phyloP scores from a whole-genome alignment of 1,140 invertebrate species.

The Leptinotarsa defecta region DNA sequence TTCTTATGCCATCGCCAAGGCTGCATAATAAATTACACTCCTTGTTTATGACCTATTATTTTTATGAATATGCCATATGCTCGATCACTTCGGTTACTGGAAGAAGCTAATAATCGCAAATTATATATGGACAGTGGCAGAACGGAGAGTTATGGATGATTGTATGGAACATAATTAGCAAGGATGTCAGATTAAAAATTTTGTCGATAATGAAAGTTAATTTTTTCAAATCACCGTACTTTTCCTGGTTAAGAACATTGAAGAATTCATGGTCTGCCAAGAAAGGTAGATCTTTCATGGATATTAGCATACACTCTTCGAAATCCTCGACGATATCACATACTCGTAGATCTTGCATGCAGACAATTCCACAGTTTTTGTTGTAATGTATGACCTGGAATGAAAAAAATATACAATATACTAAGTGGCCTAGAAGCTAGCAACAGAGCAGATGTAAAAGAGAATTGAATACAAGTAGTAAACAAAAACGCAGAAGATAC shows the following conservation, averaged over 20 bases:
- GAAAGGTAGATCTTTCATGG: too few relatives aligned
- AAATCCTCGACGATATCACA: too few relatives aligned
- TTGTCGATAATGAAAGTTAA: neutral
- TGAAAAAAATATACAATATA: too few relatives aligned
- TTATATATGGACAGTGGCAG: neutral
- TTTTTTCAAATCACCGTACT: neutral
- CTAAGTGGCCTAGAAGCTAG: too few relatives aligned
- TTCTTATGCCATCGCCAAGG: neutral
- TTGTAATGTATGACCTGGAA: too few relatives aligned
- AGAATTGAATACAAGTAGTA: too few relatives aligned
- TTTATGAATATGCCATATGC: neutral
- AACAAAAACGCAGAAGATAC: too few relatives aligned
- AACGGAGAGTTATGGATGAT: neutral
- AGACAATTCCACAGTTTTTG: too few relatives aligned
- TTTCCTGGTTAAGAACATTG: neutral
- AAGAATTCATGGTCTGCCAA: neutral
- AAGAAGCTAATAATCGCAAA: neutral
- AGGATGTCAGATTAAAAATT: neutral
- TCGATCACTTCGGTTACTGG: neutral
- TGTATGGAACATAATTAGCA: neutral
- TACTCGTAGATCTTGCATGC: too few relatives aligned
- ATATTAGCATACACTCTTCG: too few relatives aligned
- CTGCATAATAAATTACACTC: neutral
- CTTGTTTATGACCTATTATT: constrained; percentile 2
- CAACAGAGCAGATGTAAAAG: too few relatives aligned